These are phyloP conservation scores for Trachelus iudaicus DNA, from an alignment of 2,888 invertebrate species.

Conservation along the genomic window DNA sequence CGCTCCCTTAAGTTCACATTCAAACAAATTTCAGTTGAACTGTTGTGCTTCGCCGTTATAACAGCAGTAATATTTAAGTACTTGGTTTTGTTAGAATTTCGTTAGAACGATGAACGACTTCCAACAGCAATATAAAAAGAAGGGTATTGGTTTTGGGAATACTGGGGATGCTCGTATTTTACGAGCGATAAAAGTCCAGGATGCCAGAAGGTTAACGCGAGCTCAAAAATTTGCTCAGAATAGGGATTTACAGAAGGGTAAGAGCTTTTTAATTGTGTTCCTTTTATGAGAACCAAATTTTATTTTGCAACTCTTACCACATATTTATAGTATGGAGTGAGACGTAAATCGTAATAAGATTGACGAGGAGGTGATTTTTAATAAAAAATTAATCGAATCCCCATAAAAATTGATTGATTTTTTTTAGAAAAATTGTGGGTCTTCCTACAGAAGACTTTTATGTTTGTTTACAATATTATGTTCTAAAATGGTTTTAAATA, in stretches of 20 bases:
- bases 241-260: conserved; percentile 16
- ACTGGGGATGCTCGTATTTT: conserved; percentile 14
- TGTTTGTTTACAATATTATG: background rate
- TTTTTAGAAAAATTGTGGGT: background rate
- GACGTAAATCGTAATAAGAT: background rate
- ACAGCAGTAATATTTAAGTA: background rate
- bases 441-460: background rate
- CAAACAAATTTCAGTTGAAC: background rate
- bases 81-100: background rate
- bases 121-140: conserved; percentile 26
- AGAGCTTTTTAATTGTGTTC: background rate
- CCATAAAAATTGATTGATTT: background rate
- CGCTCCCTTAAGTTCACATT: background rate
- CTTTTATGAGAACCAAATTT: background rate
- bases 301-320: background rate
- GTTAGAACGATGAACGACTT: conserved; percentile 19
- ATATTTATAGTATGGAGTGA: background rate
- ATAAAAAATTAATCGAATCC: background rate
- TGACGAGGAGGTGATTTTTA: background rate
- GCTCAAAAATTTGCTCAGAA: conserved; percentile 18
- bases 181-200: conserved; percentile 21
- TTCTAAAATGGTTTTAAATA: background rate
- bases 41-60: background rate
- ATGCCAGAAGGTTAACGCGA: conserved; percentile 24
- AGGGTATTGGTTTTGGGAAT: conserved; percentile 13